These are phyloP conservation scores for Ruditapes philippinarum DNA, from an alignment of 1,140 invertebrate species.

Conservation along the genomic window DNA sequence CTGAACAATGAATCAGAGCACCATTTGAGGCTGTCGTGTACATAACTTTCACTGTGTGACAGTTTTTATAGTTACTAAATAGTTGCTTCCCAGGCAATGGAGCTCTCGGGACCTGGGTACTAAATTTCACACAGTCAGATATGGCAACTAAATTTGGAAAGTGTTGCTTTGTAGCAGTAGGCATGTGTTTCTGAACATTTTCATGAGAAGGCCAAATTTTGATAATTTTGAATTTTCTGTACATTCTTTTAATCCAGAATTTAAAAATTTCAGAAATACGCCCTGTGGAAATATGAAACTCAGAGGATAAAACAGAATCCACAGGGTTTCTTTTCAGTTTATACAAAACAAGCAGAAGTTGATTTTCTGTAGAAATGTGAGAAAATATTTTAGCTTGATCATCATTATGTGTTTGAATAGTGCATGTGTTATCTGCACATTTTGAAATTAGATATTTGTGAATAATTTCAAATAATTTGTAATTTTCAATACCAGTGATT, in stretches of 20 bases:
- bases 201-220: conserved; percentile 23
- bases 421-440: conserved; percentile 6
- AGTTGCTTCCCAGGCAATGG: background rate
- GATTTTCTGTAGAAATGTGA: conserved; percentile 28
- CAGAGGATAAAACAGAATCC: conserved; percentile 14
- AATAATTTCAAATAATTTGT: conserved; percentile 31
- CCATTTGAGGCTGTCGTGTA: background rate
- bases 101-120: background rate
- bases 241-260: conserved; percentile 27
- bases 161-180: conserved; percentile 19
- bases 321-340: conserved; percentile 33
- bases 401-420: conserved; percentile 21
- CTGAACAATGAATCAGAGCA: background rate
- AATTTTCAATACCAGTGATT: conserved; percentile 17
- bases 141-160: background rate
- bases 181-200: background rate
- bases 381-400: conserved; percentile 24
- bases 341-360: too few species aligned
- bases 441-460: conserved; percentile 13
- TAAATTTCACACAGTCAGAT: background rate
- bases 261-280: conserved; percentile 36
- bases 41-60: background rate
- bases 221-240: conserved; percentile 31
- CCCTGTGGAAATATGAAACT: conserved; percentile 1
- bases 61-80: background rate